Evolutionary conservation across 92 coral and sea anemone genomes (phyloP).

Genomic region (Epizoanthus illoricatus): DNA sequence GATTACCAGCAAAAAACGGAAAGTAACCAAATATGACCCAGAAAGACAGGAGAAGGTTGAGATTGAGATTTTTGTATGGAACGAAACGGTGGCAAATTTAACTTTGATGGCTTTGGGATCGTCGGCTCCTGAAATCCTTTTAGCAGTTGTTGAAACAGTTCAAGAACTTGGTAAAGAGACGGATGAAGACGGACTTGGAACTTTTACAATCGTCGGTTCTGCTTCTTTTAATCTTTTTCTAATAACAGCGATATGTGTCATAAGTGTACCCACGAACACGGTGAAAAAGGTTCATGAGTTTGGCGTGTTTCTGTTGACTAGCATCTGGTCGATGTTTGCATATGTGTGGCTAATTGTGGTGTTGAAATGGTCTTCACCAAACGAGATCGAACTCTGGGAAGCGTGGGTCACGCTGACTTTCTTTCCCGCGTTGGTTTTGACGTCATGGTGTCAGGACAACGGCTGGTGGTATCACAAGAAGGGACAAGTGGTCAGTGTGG

Average conservation of each 20-base stretch:
- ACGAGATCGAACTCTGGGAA: conserved; percentile 82
- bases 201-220: conserved; percentile 84
- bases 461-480: conserved; percentile 79
- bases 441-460: conserved; percentile 86
- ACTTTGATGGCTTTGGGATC: conserved; percentile 90
- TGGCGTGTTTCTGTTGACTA: conserved; percentile 78
- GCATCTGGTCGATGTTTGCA: conserved; percentile 87
- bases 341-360: conserved; percentile 80
- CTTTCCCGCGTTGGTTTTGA: conserved; percentile 75
- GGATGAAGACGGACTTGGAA: conserved; percentile 81
- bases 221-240: conserved; percentile 85
- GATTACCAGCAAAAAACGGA: conserved; percentile 81
- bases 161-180: conserved; percentile 58
- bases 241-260: conserved; percentile 80
- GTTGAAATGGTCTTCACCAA: conserved; percentile 75
- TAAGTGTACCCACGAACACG: conserved; percentile 74
- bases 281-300: conserved; percentile 78
- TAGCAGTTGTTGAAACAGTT: conserved; percentile 79
- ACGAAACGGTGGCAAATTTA: conserved; percentile 84
- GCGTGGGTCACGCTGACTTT: conserved; percentile 75
- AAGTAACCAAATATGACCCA: conserved; percentile 71
- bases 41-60: conserved; percentile 78
- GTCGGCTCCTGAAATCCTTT: conserved; percentile 81
- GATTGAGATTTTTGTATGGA: conserved; percentile 90
- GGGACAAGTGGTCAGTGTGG: conserved; percentile 70